Evolutionary conservation across 2,113 vertebrate genomes (phyloP), one percentile per base, ranked within the genome.

Genomic region (Serinus canaria): DNA sequence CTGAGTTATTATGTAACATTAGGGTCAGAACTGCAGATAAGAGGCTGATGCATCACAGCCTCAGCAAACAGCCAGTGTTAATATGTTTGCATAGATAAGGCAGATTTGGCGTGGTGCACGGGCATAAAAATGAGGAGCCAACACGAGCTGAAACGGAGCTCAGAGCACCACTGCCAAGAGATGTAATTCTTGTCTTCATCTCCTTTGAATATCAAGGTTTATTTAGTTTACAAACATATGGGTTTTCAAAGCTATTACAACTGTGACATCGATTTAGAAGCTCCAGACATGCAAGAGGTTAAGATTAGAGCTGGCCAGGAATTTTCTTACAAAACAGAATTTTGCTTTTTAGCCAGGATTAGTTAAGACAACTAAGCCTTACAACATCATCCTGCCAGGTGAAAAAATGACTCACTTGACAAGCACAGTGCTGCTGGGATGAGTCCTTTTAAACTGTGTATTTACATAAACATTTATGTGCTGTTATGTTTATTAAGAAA

Each of bases 201-300:
- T 96, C 94, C 96, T 97, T 96, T 94, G 96, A 93, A 94, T 95
- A 96, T 94, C 95, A 97, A 96, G 96, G 96, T 97, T 97, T 97
- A 81, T 94, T 95, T 94, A 93, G 96, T 97, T 97, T 97, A 94
- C 92, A 97, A 97, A 96, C 96, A 96, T 97, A 97, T 95, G 95
- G 89, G 96, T 86, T 96, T 93, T 95, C 94, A 93, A 89, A 96
- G 94, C 94, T 94, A 94, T 94, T 97, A 90, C 89, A 96, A 96
- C 89, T 90, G 92, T 90, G 95, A 97, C 96, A 96, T 86, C n/a
- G 33, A 92, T 97, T 96, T 94, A 95, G 89, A 96, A 97, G 92
- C 89, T 96, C 88, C 89, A 96, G 94, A 96, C 86, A 89, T 13
- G 80, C 95, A 94, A 97, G 94, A 96, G 95, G 96, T 97, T 97